Evolutionary conservation across 2,888 invertebrate species (phyloP).

Genomic region (Drosophila lutescens): DNA sequence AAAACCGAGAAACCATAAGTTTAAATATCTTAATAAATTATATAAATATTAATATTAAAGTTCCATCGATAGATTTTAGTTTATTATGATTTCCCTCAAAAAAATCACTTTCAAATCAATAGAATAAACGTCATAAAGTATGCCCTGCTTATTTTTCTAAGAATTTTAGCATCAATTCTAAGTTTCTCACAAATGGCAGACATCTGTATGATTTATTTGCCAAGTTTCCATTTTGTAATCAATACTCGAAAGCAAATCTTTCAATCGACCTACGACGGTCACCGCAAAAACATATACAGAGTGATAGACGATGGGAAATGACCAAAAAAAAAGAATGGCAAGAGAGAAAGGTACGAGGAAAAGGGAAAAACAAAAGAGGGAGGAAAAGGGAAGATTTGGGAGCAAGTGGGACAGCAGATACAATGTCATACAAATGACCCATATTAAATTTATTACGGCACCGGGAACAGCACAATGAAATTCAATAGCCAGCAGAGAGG

Average conservation of each 20-base stretch:
- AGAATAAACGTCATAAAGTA: not conserved
- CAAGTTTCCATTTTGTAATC: conserved; percentile 1
- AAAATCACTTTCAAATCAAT: no score
- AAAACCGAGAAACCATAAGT: no score
- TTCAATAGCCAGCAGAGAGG: conserved; percentile 64
- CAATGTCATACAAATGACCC: conserved; percentile 80
- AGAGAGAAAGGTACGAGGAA: conserved; percentile 19
- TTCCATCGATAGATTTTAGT: no score
- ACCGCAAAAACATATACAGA: conserved; percentile 41
- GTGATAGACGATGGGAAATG: conserved; percentile 56
- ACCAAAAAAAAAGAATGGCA: conserved; percentile 41
- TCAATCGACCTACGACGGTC: conserved; percentile 30
- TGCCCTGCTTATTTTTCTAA: no score
- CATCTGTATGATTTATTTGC: not conserved
- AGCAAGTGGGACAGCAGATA: conserved; percentile 45
- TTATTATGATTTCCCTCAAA: no score
- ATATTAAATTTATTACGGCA: conserved; percentile 80
- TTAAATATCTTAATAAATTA: no score
- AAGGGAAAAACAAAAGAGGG: not conserved
- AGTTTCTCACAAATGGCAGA: not conserved
- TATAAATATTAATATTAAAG: no score
- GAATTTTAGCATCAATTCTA: no score
- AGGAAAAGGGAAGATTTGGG: conserved; percentile 1
- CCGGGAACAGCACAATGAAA: conserved; percentile 73
- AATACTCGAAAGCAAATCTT: conserved; percentile 1